phyloP scores from a whole-genome alignment of 1,140 invertebrate genomes.

The Meloidogyne chitwoodi region DNA sequence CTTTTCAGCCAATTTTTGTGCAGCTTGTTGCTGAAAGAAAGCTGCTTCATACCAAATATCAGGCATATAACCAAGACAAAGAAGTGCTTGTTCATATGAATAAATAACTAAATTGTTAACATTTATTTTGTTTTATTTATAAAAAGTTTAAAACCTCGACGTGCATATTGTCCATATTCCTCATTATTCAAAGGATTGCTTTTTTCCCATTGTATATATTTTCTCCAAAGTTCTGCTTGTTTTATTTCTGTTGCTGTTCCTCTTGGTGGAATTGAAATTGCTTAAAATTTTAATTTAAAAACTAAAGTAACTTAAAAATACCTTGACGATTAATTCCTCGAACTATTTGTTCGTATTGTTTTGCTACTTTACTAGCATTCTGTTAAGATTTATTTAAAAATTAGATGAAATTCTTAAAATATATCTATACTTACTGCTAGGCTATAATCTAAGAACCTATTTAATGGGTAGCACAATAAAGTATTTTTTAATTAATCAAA shows the following conservation, averaged over 20 bases:
- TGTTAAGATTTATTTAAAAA: constrained; percentile 12
- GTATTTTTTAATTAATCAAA: too few relatives aligned
- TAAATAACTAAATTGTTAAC: constrained; percentile 81
- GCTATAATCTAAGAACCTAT: not conserved
- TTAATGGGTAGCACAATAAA: not conserved
- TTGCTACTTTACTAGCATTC: constrained; percentile 72
- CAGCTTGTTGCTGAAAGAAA: constrained; percentile 86
- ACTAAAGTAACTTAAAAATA: not conserved
- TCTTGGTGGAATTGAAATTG: constrained; percentile 85
- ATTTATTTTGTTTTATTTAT: too few relatives aligned
- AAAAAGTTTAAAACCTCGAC: constrained; percentile 65
- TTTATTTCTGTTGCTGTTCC: constrained; percentile 72
- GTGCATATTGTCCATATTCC: constrained; percentile 83
- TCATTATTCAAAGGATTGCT: constrained; percentile 90
- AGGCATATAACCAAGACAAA: constrained; percentile 92
- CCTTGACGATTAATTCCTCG: constrained; percentile 77
- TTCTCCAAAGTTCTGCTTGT: constrained; percentile 95
- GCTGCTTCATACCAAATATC: constrained; percentile 98
- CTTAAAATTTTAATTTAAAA: constrained; percentile 43
- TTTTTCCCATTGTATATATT: constrained; percentile 95
- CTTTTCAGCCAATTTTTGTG: constrained; percentile 85
- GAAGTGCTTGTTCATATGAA: constrained; percentile 91
- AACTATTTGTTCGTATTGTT: constrained; percentile 82
- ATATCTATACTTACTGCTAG: too few relatives aligned
- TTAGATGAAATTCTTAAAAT: not conserved